Base-by-base conservation (phyloP, 2,888 invertebrate genomes). In the Drosophila antonietae region DNA sequence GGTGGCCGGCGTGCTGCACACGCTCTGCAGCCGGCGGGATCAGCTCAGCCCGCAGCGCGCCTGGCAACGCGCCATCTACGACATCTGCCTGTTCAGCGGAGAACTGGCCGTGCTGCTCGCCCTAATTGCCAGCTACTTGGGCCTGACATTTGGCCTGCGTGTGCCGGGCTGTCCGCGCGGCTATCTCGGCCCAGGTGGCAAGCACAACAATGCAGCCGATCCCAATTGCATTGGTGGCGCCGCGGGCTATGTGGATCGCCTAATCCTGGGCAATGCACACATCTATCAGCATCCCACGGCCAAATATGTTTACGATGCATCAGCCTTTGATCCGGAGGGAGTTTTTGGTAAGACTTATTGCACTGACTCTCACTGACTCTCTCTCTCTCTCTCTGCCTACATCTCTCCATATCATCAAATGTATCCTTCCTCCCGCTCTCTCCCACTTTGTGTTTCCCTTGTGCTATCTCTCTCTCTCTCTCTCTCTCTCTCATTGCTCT, bases 131-230 rank as follows among this genome's bases (percentile, higher is more conserved):
- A 89, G 94, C 0, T 96, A 98, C 91, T 94, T 94, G 55, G 93
- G 94, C 23, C 88, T 98, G 51, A 96, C 95, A 10, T 97, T 98
- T 92, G 93, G 94, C 7, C 92, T 97, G 3, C 94, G 94, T 47
- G 95, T 96, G 23, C 96, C 97, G 0, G 95, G 95, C 53, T 98
- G 98, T 91, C 97, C 97, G 86, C 97, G 97, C 15, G 98, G 98
- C 0, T 98, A 98, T 91, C 92, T 98, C 44, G 98, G 98, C 0
- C 98, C 98, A 0, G 98, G 98, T 1, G 99, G 98, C 7, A 94
- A 95, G 64, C 96, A 97, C 84, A 95, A 95, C 61, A 94, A 95
- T 82, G 95, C 94, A 85, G 94, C 94, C 3, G 93, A 94, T 90
- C 92, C 93, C 0, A 94, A 96, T 61, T 99, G 98, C 91, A 96